A percentile compares a stretch with the other conserved stretches of the same genome.
These are phyloP conservation scores for Machimus atricapillus DNA, from an alignment of 2,888 invertebrate genomes.

Conservation along the genomic window DNA sequence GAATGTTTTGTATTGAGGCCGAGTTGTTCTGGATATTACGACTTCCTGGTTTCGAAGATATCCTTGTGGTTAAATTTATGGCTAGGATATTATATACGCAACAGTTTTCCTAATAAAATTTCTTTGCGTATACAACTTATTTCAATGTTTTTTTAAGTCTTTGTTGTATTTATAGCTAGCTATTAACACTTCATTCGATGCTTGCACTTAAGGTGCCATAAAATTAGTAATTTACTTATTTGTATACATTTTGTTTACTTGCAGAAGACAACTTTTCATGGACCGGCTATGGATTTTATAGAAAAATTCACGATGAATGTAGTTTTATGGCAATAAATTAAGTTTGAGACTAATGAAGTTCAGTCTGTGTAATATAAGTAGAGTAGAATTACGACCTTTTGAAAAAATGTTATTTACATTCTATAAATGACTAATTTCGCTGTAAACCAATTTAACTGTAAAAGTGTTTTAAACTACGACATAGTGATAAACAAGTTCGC, in stretches of 20 bases:
- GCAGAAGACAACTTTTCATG: not conserved
- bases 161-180: not conserved
- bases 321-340: not conserved
- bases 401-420: not conserved
- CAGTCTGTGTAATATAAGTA: not conserved
- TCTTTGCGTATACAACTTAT: conserved; percentile 14
- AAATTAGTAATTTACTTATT: not conserved
- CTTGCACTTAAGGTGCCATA: not conserved
- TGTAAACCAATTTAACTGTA: not conserved
- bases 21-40: conserved; percentile 16
- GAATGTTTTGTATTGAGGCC: conserved; percentile 5
- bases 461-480: not conserved
- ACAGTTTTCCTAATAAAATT: conserved; percentile 11
- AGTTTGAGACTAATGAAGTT: no score
- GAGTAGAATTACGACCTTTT: not conserved
- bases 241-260: not conserved
- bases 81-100: not conserved
- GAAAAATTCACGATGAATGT: not conserved
- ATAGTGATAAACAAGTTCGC: not conserved
- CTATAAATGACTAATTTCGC: not conserved
- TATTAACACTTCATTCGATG: not conserved
- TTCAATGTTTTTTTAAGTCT: not conserved
- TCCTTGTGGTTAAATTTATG: conserved; percentile 2
- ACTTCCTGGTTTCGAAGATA: not conserved
- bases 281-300: no score